Evolutionary conservation across 2,797 vertebrate genomes (phyloP), one percentile per base, ranked within the genome.

Genomic region (Cyclopterus lumpus): DNA sequence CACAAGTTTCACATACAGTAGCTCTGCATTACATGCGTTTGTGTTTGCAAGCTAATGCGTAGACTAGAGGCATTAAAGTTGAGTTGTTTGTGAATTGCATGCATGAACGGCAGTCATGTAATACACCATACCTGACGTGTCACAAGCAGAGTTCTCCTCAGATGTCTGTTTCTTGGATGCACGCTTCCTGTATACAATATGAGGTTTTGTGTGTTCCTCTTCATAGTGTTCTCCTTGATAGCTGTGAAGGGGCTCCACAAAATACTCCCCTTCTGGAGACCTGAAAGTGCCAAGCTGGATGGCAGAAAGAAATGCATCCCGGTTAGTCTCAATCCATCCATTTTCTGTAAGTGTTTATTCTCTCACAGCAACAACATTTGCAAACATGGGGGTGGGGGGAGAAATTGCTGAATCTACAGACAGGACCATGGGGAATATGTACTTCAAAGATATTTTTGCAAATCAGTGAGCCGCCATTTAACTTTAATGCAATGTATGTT

Each of bases 191-290:
- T 99, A 99, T 77, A 99, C 95, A 38, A 99, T 88, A 79, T 99
- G 98, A 86, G 97, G 97, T 92, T 99, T 99, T 87, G 95, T 96
- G 90, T 98, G 96, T 85, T 97, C 97, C 92, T 99, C 98, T 93
- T 97, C 96, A 82, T 95, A 96, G 76, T 96, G 93, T 85, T 96
- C 93, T 49, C 95, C 97, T 87, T 96, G 94, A 20, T 95, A 86
- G 0, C 93, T 96, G 55, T 97, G 93, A 64, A 99, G 93, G 2
- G 98, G 98, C 85, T 99, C 98, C 90, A 99, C 96, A 77, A 99
- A 99, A 94, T 96, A 99, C 81, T 99, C 97, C 90, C 96, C 97
- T 79, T 97, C 97, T 1, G 97, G 95, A 93, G 97, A 97, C 92
- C 95, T 97, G 94, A 99, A 99, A 6, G 97, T 99, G 91, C 98